These are phyloP conservation scores for Grantiella picta DNA, from an alignment of 2,113 vertebrate genomes.

Conservation along the genomic window DNA sequence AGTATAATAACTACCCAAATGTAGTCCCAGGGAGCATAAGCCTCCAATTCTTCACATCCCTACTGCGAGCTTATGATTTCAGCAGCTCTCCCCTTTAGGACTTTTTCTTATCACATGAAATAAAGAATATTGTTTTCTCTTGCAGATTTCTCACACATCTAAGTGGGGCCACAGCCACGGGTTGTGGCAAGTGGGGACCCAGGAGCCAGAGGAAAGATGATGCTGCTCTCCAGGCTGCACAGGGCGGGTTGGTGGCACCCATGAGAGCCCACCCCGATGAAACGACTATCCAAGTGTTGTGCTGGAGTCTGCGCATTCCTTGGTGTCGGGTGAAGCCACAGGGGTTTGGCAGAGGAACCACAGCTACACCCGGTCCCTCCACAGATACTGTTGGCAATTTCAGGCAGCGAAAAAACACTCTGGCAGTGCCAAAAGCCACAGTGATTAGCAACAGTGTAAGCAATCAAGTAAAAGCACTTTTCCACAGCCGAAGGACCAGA, in stretches of 20 bases:
- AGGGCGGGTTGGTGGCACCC: background rate
- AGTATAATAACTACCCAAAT: background rate
- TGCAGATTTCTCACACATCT: background rate
- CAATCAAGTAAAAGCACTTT: conserved; percentile 62
- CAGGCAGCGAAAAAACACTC: conserved; percentile 10
- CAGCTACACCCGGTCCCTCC: conserved; percentile 35
- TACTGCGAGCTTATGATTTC: background rate
- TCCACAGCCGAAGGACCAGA: conserved; percentile 52
- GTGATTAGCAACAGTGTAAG: conserved; percentile 39
- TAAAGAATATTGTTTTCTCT: background rate
- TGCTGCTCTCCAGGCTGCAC: background rate
- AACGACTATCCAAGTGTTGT: background rate
- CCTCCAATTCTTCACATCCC: background rate
- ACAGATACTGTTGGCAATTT: background rate
- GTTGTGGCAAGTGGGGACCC: background rate
- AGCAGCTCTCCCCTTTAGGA: background rate
- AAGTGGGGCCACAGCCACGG: accelerated
- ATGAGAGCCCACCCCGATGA: background rate
- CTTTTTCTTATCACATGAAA: background rate
- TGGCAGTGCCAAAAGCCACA: conserved; percentile 57
- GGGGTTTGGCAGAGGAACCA: conserved; percentile 61
- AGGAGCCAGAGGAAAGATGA: background rate
- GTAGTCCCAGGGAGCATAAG: background rate
- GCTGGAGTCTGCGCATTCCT: conserved; percentile 56
- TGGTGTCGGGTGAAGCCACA: conserved; percentile 48